These are phyloP conservation scores for Ganaspis brasiliensis DNA, from an alignment of 2,888 invertebrate genomes.

Conservation along the genomic window DNA sequence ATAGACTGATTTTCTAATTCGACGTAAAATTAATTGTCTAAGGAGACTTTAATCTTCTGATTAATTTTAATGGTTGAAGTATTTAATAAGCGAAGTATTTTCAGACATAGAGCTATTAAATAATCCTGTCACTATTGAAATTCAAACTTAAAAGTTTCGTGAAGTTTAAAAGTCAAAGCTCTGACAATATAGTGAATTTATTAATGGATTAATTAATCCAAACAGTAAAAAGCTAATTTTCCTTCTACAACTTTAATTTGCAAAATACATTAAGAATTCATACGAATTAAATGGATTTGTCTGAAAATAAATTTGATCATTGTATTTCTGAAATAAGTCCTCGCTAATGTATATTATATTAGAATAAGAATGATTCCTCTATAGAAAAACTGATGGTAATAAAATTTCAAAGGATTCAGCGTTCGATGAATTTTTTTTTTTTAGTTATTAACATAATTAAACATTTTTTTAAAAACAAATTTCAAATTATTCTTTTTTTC, in stretches of 20 bases:
- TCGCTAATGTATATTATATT: too few relatives aligned
- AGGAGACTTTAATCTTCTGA: not conserved
- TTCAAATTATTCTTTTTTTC: too few relatives aligned
- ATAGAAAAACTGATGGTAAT: too few relatives aligned
- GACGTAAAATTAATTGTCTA: not conserved
- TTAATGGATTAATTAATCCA: not conserved
- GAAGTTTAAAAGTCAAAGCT: too few relatives aligned
- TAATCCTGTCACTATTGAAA: too few relatives aligned
- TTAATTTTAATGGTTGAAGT: not conserved
- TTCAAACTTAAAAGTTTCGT: too few relatives aligned
- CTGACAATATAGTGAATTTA: too few relatives aligned
- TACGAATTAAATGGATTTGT: not conserved
- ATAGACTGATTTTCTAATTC: slow-evolving; percentile 10
- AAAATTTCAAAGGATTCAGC: not conserved
- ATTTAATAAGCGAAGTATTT: too few relatives aligned
- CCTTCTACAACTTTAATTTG: not conserved
- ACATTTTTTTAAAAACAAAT: not conserved
- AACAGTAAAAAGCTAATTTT: not conserved
- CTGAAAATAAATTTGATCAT: not conserved
- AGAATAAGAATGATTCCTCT: too few relatives aligned
- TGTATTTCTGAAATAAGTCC: not conserved
- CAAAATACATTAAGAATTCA: not conserved
- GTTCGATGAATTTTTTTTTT: not conserved
- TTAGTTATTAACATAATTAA: not conserved
- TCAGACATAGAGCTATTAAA: too few relatives aligned